A percentile compares a stretch with the other conserved stretches of the same genome.
Conservation (phyloP, 2,113 vertebrate genomes). For the Hoplias malabaricus region DNA sequence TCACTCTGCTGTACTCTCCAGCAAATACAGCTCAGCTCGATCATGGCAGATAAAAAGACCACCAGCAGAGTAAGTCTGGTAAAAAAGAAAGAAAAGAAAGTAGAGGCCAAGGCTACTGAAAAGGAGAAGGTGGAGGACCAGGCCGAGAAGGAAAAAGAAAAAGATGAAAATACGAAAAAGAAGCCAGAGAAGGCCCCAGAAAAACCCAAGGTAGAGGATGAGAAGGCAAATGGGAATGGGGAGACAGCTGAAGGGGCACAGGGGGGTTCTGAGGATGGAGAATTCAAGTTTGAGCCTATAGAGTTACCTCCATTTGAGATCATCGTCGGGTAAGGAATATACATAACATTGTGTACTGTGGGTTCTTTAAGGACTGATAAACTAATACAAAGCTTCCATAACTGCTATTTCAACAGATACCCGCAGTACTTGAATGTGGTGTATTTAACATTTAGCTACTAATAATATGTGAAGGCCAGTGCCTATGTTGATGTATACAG, state of each 20-base stretch:
- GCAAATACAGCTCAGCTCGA: neutral
- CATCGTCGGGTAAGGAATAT: constrained; percentile 82
- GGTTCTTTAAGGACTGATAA: neutral
- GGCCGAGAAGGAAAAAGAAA: constrained; percentile 51
- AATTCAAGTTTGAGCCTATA: constrained; percentile 68
- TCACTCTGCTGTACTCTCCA: neutral
- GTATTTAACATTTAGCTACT: neutral
- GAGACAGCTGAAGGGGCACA: constrained; percentile 50
- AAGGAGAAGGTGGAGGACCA: constrained; percentile 62
- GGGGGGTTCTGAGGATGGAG: constrained; percentile 60
- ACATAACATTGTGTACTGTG: neutral
- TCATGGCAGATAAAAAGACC: constrained; percentile 57
- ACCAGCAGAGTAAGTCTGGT: constrained; percentile 3
- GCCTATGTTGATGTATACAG: too few species aligned
- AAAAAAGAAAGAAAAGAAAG: constrained; percentile 57
- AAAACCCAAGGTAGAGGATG: constrained; percentile 31
- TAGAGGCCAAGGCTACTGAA: constrained; percentile 68
- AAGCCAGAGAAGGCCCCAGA: constrained; percentile 54
- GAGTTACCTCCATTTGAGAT: constrained; percentile 93
- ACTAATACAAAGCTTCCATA: neutral
- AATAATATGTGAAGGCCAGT: neutral
- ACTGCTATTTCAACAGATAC: neutral
- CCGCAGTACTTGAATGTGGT: neutral
- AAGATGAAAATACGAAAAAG: constrained; percentile 49
- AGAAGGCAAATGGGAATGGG: constrained; percentile 38